Evolutionary conservation across 2,797 vertebrate genomes (phyloP), one percentile per base, ranked within the genome.

Genomic region (Danio choprae): DNA sequence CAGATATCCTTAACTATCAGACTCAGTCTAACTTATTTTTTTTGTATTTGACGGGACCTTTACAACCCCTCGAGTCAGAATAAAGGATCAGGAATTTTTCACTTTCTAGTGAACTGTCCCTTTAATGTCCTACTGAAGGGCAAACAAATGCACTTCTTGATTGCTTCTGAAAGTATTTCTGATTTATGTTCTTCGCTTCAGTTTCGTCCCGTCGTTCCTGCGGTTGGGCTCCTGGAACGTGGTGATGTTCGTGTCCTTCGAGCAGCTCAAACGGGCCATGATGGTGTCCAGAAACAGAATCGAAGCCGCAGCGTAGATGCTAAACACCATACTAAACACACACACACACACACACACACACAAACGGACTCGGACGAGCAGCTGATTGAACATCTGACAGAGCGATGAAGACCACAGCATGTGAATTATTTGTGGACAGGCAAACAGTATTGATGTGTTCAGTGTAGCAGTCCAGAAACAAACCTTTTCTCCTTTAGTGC

Each of bases 231-330:
- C 95, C 0, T 96, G 96, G 95, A 96, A 96, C 3, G 69, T 97
- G 1, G 94, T 97, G 48, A 96, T 96, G 95, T 96, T 96, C 9
- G 93, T 97, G 75, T 94, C 94, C 1, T 96, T 95, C 1, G 96
- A 97, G 84, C 94, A 96, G 88, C 93, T 97, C 82, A 96, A 97
- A 84, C 89, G 93, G 53, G 94, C 93, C 65, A 87, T 97, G 94
- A 96, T 94, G 94, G 89, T 91, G 82, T 92, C 94, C 2, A 94
- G 92, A 88, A 93, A 93, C 86, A 93, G 89, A 4, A 69, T 90
- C 0, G 94, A 95, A 11, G 88, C 77, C 12, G 20, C 80, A 36
- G 88, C 84, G 2, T 88, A 92, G n/a, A 84, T 83, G 20, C 40
- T 63, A 53, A n/a, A 60, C n/a, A n/a, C n/a, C n/a, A n/a, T 1